Base-by-base conservation (phyloP, 2,797 vertebrate species). In the Chaunax sp. region DNA sequence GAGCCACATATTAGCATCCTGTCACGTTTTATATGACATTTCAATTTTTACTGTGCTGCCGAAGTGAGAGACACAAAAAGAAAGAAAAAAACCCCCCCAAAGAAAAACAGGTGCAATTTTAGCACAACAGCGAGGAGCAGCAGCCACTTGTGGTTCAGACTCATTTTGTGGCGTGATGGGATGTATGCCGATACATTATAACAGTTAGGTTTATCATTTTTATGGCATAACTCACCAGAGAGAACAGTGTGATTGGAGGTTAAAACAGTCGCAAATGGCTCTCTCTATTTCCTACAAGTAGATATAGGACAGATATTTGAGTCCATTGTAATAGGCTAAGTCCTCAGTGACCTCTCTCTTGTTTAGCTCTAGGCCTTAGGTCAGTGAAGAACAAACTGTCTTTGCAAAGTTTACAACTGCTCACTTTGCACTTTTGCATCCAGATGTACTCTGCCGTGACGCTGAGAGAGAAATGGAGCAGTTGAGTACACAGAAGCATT, bases 41-140 rank as follows among this genome's bases (percentile, higher is more conserved):
- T 90, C 88, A 91, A 90, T 90, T 90, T 92, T 90, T 90, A 88
- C 87, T 84, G 79, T 83, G 88, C 77, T 85, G 75, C 80, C 59
- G 62, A 75, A 85, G 62, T 68, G 83, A 83, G 78, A 64, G 72
- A 20, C n/a, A 1, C 8, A 22, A 72, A 82, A 40, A 40, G 15
- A 40, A 40, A 40, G 4, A 40, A 40, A 5, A 2, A 79, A 87
- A 90, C n/a, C n/a, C n/a, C n/a, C n/a, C n/a, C 86, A 87, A 88
- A 90, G 87, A 87, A 87, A 89, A 92, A 87, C 87, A 91, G 90
- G 90, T 93, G 91, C 87, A 87, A 89, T 90, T 92, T 91, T 88
- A 92, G 80, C 83, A 87, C 90, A 47, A 84, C 72, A 33, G 84
- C 79, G 72, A 70, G 43, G 72, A 88, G 79, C 85, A 71, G 77